Base-by-base conservation (phyloP, 2,888 invertebrate genomes). In the Xylota segnis region DNA sequence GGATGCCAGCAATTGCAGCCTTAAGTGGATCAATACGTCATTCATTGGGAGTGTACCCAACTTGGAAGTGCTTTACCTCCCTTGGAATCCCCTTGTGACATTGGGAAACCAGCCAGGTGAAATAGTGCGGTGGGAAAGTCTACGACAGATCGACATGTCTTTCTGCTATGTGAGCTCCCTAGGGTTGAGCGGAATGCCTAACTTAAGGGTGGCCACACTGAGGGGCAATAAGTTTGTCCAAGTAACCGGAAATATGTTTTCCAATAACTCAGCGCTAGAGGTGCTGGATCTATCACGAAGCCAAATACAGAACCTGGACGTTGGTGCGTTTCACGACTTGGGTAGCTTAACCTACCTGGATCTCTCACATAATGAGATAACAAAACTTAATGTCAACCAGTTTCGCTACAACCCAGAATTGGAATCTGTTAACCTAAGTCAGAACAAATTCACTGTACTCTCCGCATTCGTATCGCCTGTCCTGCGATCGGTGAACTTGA, bases 321-420 rank as follows among this genome's bases (percentile, higher is more conserved):
- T 91, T 70, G 94, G 94, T 84, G 94, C 95, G 0, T 96, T 96
- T 90, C 92, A 92, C 58, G 94, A 94, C 9, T 89, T 96, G 2
- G 91, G 91, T 83, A 92, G 93, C 83, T 90, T 96, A 5, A 94
- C 94, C 88, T 90, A 93, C 81, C 91, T 96, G 63, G 95, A 96
- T 91, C 91, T 96, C 87, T 96, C 96, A 0, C 94, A 93, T 91
- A 96, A 96, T 90, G 94, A 94, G 90, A 93, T 96, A 71, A 93
- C 93, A 0, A 5, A 14, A 14, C 89, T 96, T 87, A 94, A 94
- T 71, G 93, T 94, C 86, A 93, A 94, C 56, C 93, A 94, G 2
- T 94, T 96, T 88, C 90, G 93, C 40, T 93, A 94, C 87, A 95
- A 95, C 90, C 93, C 94, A 14, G 93, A 94, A 0, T 90, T 96